These are phyloP conservation scores for Drepanosiphum platanoidis DNA, from an alignment of 2,888 invertebrate species.

Conservation along the genomic window DNA sequence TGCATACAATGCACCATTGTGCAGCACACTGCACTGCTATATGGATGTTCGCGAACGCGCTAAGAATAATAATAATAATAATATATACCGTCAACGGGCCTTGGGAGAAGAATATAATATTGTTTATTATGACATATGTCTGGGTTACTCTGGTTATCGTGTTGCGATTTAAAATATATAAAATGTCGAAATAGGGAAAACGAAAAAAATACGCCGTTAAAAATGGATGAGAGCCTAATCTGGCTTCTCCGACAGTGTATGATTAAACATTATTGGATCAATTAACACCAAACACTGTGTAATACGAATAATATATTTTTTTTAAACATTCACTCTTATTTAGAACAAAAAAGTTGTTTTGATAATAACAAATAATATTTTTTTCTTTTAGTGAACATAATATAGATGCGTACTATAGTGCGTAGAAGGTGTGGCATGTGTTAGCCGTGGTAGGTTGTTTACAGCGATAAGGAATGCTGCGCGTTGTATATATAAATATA, in stretches of 20 bases:
- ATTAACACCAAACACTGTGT: background rate
- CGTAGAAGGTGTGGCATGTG: constrained; percentile 16
- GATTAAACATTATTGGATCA: background rate
- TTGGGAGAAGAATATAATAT: background rate
- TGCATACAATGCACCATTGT: constrained; percentile 35
- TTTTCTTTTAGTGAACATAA: background rate
- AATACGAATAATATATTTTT: background rate
- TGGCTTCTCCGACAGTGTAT: too few relatives aligned
- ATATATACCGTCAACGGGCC: background rate
- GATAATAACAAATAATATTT: background rate
- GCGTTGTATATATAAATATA: constrained; percentile 6
- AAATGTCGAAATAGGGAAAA: background rate
- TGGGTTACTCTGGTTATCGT: background rate
- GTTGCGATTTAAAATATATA: background rate
- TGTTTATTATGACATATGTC: background rate
- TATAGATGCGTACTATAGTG: background rate
- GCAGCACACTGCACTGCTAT: background rate
- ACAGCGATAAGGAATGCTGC: constrained; percentile 36
- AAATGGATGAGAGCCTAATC: too few relatives aligned
- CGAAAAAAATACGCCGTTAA: background rate
- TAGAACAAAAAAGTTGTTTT: background rate
- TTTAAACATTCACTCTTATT: background rate
- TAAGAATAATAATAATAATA: constrained; percentile 13
- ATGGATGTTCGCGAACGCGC: constrained; percentile 21
- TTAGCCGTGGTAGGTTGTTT: constrained; percentile 13